Evolutionary conservation across 2,797 vertebrate genomes (phyloP).

Genomic region (Taenioides sp.): DNA sequence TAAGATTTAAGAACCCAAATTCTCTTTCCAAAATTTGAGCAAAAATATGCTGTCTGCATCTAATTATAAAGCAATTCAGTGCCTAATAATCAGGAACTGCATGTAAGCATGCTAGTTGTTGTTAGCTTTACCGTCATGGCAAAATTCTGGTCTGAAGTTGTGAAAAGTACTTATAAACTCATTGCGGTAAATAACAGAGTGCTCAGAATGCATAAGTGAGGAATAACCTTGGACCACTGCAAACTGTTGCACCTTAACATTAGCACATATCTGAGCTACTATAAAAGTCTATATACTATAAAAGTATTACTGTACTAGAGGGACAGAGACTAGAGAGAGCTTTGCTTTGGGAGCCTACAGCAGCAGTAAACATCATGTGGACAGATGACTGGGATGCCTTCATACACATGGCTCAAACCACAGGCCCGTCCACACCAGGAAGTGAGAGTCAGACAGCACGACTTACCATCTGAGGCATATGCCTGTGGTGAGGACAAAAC

Average conservation of each 20-base stretch:
- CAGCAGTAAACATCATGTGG: constrained; percentile 5
- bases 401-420: background rate
- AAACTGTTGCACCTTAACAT: background rate
- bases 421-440: background rate
- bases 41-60: no score
- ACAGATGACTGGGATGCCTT: constrained; percentile 6
- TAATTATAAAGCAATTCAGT: no score
- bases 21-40: no score
- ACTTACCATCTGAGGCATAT: background rate
- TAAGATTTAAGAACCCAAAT: no score
- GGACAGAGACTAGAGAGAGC: background rate
- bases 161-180: no score
- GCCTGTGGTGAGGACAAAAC: background rate
- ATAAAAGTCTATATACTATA: background rate
- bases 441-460: background rate
- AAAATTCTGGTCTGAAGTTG: no score
- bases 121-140: no score
- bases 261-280: background rate
- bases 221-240: no score
- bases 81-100: no score
- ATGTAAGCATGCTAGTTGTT: no score
- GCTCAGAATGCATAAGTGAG: no score
- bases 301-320: background rate
- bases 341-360: background rate
- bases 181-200: no score